A percentile compares a stretch with the other conserved stretches of the same genome.
Conservation (phyloP, 1,140 invertebrate species). For the Scaptomyza hsui region DNA sequence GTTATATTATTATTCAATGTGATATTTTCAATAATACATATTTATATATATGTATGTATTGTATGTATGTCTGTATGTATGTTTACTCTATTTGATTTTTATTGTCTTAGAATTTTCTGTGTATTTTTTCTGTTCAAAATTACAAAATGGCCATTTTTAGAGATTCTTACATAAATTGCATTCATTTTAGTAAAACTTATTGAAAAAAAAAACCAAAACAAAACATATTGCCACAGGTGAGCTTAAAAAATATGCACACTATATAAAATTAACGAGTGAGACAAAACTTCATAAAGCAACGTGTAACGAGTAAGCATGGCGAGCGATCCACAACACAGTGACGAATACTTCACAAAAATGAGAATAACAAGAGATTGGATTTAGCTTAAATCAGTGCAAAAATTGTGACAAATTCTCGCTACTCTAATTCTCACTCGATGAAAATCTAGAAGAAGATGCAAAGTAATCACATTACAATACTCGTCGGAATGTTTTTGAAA, state of each 20-base stretch:
- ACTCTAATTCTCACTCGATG: too few relatives aligned
- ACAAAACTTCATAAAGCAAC: background rate
- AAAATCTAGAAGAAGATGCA: too few relatives aligned
- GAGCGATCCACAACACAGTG: background rate
- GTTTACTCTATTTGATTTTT: constrained; percentile 39
- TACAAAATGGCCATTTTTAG: constrained; percentile 2
- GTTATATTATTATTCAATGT: constrained; percentile 28
- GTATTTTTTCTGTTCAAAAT: constrained; percentile 22
- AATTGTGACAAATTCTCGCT: too few relatives aligned
- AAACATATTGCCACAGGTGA: constrained; percentile 14
- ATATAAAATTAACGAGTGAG: background rate
- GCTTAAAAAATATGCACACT: background rate
- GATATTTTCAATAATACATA: constrained; percentile 41
- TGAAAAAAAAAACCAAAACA: background rate
- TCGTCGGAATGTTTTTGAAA: too few relatives aligned
- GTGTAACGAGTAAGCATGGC: background rate
- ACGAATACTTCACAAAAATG: background rate
- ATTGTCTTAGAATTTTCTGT: constrained; percentile 29
- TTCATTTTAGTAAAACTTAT: constrained; percentile 2
- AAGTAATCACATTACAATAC: too few relatives aligned
- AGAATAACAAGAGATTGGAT: background rate
- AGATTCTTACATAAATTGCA: constrained; percentile 7
- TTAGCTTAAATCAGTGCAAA: background rate
- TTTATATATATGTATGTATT: constrained; percentile 35
- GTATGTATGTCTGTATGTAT: constrained; percentile 35